A percentile compares a stretch with the other conserved stretches of the same genome.
phyloP scores from a whole-genome alignment of 2,797 vertebrate genomes.

The Siniperca scherzeri region DNA sequence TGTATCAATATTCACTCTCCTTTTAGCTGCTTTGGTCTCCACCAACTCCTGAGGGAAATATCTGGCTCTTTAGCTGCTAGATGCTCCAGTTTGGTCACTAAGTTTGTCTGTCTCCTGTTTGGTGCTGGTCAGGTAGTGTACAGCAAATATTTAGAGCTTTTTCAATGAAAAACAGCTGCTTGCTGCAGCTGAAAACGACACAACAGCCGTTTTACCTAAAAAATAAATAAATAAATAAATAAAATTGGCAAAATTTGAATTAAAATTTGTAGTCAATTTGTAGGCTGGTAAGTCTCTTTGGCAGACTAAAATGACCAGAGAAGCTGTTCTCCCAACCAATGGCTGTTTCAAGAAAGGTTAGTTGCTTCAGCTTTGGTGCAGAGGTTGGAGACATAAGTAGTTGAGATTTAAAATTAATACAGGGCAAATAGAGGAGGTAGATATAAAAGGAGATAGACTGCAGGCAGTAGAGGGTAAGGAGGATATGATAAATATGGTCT shows the following conservation, averaged over 20 bases:
- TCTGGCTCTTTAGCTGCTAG: neutral
- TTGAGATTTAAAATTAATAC: neutral
- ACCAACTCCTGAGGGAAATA: neutral
- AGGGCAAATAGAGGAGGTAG: constrained; percentile 21
- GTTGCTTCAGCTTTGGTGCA: neutral
- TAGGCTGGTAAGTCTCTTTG: neutral
- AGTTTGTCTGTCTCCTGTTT: neutral
- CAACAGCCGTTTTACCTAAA: neutral
- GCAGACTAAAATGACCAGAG: neutral
- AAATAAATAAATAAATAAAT: no score
- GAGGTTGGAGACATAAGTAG: neutral
- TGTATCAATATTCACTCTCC: neutral
- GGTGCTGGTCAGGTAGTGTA: neutral
- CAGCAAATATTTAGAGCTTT: neutral
- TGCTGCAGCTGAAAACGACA: neutral
- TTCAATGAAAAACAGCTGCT: neutral
- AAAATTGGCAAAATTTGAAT: neutral
- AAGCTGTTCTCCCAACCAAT: neutral
- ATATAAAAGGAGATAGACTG: constrained; percentile 5
- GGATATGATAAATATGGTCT: constrained; percentile 32
- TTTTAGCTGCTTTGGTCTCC: neutral
- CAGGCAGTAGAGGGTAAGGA: constrained; percentile 25
- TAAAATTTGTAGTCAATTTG: neutral
- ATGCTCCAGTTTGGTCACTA: neutral
- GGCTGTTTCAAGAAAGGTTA: neutral